Percentiles rank a stretch among this genome's conserved stretches.
These are phyloP conservation scores for Theretra japonica DNA, from an alignment of 2,888 invertebrate genomes.

Conservation along the genomic window DNA sequence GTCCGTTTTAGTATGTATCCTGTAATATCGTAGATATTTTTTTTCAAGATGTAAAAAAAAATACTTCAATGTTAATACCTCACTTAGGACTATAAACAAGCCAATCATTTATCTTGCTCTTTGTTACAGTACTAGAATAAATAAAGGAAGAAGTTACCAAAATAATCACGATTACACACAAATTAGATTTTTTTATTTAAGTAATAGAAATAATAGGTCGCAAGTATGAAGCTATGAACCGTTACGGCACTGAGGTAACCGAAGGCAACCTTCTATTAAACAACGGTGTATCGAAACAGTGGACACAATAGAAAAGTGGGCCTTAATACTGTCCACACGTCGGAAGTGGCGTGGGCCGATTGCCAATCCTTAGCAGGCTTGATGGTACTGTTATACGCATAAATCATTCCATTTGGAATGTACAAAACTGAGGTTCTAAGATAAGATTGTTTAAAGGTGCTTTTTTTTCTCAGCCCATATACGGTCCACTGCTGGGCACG, in stretches of 20 bases:
- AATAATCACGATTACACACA: not conserved
- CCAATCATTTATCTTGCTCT: too few species aligned
- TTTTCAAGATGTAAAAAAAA: too few species aligned
- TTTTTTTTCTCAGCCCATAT: too few species aligned
- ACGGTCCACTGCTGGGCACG: too few species aligned
- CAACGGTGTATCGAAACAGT: conserved; percentile 20
- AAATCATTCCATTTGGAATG: not conserved
- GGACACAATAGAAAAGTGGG: conserved; percentile 38
- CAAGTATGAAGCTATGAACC: not conserved
- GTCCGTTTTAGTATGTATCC: too few species aligned
- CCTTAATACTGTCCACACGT: conserved; percentile 37
- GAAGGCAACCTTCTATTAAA: conserved; percentile 19
- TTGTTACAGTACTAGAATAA: too few species aligned
- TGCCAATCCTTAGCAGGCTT: conserved; percentile 27
- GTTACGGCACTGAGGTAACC: conserved; percentile 12
- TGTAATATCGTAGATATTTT: too few species aligned
- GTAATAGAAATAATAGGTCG: not conserved
- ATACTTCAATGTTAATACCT: too few species aligned
- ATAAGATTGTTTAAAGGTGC: too few species aligned
- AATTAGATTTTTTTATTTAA: not conserved
- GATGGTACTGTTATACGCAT: not conserved
- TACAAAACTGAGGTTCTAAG: too few species aligned
- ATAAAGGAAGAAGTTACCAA: too few species aligned
- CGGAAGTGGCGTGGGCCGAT: conserved; percentile 45
- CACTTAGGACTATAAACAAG: too few species aligned